Conservation (phyloP, 2,888 invertebrate species). For the Rugalucina vietnamica region DNA sequence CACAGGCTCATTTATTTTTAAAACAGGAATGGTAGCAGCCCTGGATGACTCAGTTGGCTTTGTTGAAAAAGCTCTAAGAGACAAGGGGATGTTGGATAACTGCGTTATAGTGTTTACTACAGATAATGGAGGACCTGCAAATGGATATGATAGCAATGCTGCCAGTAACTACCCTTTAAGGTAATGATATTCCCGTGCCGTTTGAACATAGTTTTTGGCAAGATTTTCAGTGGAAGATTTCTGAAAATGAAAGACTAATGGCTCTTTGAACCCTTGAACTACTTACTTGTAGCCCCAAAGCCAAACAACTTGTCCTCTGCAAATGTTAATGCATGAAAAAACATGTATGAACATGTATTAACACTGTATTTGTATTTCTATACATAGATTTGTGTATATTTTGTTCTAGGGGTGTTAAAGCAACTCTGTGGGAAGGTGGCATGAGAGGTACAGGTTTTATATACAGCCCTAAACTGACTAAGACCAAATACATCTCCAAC, state of each 20-base stretch:
- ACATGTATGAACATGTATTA: no score
- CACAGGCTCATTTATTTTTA: background rate
- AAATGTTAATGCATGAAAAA: no score
- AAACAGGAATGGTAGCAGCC: slow-evolving; percentile 76
- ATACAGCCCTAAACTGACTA: slow-evolving; percentile 89
- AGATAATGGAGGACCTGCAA: slow-evolving; percentile 86
- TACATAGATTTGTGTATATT: background rate
- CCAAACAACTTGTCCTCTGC: no score
- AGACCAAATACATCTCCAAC: slow-evolving; percentile 87
- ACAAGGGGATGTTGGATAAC: slow-evolving; percentile 75
- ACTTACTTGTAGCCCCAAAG: no score
- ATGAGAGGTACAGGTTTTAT: slow-evolving; percentile 91
- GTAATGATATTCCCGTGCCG: no score
- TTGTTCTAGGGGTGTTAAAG: slow-evolving; percentile 78
- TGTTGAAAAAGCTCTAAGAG: slow-evolving; percentile 70
- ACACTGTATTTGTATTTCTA: no score
- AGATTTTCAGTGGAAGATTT: no score
- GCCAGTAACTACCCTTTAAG: slow-evolving; percentile 88
- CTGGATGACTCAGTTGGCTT: slow-evolving; percentile 80
- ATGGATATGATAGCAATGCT: slow-evolving; percentile 89
- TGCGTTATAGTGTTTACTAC: slow-evolving; percentile 80
- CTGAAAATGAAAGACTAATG: no score
- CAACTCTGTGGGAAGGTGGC: slow-evolving; percentile 88
- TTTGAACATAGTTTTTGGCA: no score
- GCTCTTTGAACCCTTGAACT: no score